A percentile compares a stretch with the other conserved stretches of the same genome.
Evolutionary conservation across 2,797 vertebrate species (phyloP).

Genomic region (Falco columbarius): DNA sequence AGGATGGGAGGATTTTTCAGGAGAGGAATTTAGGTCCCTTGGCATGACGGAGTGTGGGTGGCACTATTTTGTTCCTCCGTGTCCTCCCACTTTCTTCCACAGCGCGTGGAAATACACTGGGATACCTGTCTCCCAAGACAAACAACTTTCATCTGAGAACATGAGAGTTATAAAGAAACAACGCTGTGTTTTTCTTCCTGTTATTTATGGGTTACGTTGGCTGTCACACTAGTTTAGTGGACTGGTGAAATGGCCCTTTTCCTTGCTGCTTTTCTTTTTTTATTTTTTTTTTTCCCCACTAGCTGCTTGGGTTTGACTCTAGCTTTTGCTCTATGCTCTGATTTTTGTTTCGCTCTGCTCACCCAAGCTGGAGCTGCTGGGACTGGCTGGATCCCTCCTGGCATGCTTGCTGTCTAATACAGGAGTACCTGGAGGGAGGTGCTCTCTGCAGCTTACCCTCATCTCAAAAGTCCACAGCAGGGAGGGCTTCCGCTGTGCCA

Average conservation of each 20-base stretch:
- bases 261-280: background rate
- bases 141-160: background rate
- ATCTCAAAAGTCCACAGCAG: background rate
- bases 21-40: background rate
- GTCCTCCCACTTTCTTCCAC: background rate
- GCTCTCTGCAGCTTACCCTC: background rate
- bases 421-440: background rate
- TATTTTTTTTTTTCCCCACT: background rate
- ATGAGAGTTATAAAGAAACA: background rate
- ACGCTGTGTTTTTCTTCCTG: background rate
- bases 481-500: background rate
- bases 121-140: background rate
- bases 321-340: background rate
- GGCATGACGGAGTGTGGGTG: background rate
- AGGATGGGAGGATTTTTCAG: background rate
- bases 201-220: background rate
- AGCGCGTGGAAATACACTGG: background rate
- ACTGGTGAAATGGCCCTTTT: background rate
- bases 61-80: background rate
- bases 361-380: background rate
- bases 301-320: background rate
- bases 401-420: background rate
- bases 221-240: background rate
- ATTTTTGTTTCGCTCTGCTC: background rate
- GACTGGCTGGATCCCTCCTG: background rate